phyloP scores from a whole-genome alignment of 2,113 vertebrate species.

The Coptodon bakossiorum region DNA sequence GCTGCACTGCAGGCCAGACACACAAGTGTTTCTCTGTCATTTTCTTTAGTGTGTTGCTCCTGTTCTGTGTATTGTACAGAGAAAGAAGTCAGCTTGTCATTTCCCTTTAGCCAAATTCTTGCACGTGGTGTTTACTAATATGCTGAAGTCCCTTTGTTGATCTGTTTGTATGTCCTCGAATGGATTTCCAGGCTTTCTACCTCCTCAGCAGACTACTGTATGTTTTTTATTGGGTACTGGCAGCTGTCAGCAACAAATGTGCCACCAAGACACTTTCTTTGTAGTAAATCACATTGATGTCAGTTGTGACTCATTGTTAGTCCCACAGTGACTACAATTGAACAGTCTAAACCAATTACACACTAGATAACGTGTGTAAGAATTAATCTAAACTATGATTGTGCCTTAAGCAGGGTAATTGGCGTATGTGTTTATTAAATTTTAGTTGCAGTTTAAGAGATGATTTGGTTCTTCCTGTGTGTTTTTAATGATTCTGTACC shows the following conservation, averaged over 20 bases:
- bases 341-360: not conserved
- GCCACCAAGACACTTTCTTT: not conserved
- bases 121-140: not conserved
- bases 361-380: not conserved
- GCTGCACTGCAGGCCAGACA: not conserved
- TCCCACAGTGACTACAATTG: not conserved
- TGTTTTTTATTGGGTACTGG: not conserved
- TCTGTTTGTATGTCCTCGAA: not conserved
- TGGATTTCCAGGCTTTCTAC: not conserved
- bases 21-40: not conserved
- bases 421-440: not conserved
- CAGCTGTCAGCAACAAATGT: not conserved
- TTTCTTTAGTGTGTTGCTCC: not conserved
- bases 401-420: conserved; percentile 28
- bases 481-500: not conserved
- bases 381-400: not conserved
- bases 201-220: not conserved
- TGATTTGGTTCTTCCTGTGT: not conserved
- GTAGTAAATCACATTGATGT: not conserved
- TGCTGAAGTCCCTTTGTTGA: not conserved
- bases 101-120: not conserved
- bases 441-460: not conserved
- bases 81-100: not conserved
- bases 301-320: not conserved
- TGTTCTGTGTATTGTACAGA: not conserved